phyloP scores from a whole-genome alignment of 2,797 vertebrate genomes.

The Darevskia nairensis region DNA sequence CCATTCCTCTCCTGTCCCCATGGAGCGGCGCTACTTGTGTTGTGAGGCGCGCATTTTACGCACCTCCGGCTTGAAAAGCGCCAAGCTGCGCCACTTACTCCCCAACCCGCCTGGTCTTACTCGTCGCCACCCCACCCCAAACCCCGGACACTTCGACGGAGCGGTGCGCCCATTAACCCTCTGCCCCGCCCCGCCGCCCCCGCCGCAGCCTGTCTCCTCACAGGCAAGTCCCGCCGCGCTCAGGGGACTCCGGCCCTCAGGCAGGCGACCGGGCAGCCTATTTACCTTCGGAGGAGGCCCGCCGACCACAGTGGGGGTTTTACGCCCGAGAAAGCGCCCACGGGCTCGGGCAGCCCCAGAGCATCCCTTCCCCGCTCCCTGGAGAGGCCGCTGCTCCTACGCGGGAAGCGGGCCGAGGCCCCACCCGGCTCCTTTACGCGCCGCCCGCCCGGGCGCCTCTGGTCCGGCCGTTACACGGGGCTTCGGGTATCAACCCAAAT shows the following conservation, averaged over 20 bases:
- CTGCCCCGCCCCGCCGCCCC: too few relatives aligned
- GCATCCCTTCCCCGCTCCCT: neutral
- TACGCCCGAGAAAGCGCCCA: neutral
- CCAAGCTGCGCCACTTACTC: neutral
- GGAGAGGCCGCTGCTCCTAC: neutral
- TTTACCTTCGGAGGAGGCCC: neutral
- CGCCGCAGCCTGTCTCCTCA: too few relatives aligned
- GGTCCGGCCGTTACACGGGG: too few relatives aligned
- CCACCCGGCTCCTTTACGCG: neutral
- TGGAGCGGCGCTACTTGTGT: neutral
- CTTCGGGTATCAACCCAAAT: slow-evolving; percentile 15
- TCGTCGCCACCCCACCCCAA: too few relatives aligned
- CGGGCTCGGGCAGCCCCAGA: neutral
- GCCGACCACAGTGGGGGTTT: neutral
- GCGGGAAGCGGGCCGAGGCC: too few relatives aligned
- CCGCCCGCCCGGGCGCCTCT: neutral
- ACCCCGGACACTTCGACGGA: neutral
- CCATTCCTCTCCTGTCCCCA: neutral
- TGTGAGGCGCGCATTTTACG: neutral
- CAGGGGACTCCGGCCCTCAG: neutral
- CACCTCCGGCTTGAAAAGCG: neutral
- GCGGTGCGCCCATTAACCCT: too few relatives aligned
- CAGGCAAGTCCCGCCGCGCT: too few relatives aligned
- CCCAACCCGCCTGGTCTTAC: neutral
- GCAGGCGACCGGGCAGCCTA: too few relatives aligned